Evolutionary conservation across 2,888 invertebrate genomes (phyloP).

Genomic region (Eupithecia abbreviata): DNA sequence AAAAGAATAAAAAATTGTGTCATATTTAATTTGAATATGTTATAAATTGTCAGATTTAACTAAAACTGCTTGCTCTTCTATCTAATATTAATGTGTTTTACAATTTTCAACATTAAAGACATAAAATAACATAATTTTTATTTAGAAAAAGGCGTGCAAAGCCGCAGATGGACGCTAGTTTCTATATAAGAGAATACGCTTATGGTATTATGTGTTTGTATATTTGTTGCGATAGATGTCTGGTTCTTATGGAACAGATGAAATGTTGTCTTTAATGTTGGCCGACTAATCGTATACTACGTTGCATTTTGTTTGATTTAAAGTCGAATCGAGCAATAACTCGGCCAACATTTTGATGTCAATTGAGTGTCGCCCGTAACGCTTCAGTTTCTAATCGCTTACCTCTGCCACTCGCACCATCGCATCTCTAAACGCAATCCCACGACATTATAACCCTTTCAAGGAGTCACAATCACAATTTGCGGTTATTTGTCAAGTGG

Average conservation of each 20-base stretch:
- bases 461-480: constrained; percentile 78
- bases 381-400: constrained; percentile 28
- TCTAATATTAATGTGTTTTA: no score
- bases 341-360: background rate
- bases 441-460: constrained; percentile 82
- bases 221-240: background rate
- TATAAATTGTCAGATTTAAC: background rate
- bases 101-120: no score
- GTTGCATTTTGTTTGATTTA: background rate
- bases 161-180: no score
- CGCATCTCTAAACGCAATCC: constrained; percentile 63
- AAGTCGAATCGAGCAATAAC: background rate
- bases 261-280: background rate
- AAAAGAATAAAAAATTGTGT: background rate
- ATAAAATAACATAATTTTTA: no score
- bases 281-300: background rate
- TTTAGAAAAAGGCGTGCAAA: no score
- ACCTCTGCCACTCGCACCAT: constrained; percentile 28
- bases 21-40: background rate
- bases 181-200: no score
- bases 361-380: background rate
- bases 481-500: constrained; percentile 73
- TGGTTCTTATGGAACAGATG: background rate
- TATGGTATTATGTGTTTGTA: background rate
- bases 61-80: no score